A percentile compares a stretch with the other conserved stretches of the same genome.
Evolutionary conservation across 2,888 invertebrate species (phyloP).

Genomic region (Caenorhabditis doughertyi): DNA sequence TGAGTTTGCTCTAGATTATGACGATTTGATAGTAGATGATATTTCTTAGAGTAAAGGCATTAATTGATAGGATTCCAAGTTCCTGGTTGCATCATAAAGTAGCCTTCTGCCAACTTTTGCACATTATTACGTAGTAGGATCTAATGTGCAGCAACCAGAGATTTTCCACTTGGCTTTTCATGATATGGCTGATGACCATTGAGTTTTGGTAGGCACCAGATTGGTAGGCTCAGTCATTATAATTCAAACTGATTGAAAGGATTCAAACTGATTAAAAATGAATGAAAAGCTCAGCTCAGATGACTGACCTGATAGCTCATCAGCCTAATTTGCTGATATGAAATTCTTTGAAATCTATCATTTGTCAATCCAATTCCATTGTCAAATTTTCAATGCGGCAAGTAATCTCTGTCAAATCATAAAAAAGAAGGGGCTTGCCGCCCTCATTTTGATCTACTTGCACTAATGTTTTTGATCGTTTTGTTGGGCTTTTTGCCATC

Average conservation of each 20-base stretch:
- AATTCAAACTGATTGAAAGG: neutral
- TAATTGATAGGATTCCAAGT: slow-evolving; percentile 16
- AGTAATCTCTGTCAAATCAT: slow-evolving; percentile 29
- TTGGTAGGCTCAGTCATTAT: neutral
- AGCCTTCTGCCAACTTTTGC: slow-evolving; percentile 20
- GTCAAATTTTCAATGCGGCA: slow-evolving; percentile 7
- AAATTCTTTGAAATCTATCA: slow-evolving; percentile 38
- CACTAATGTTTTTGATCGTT: slow-evolving; percentile 34
- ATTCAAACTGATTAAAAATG: neutral
- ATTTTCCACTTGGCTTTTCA: slow-evolving; percentile 53
- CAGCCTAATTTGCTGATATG: slow-evolving; percentile 21
- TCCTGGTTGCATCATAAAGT: slow-evolving; percentile 31
- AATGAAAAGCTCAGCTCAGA: slow-evolving; percentile 16
- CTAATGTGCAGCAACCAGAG: slow-evolving; percentile 44
- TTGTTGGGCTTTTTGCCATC: neutral
- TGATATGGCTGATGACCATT: slow-evolving; percentile 8
- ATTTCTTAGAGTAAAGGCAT: slow-evolving; percentile 8
- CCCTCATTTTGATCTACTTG: slow-evolving; percentile 38
- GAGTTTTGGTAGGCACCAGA: slow-evolving; percentile 35
- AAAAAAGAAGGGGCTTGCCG: neutral
- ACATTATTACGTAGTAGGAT: slow-evolving; percentile 49
- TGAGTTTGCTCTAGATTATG: slow-evolving; percentile 21
- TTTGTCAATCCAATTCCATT: slow-evolving; percentile 30
- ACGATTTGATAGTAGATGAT: slow-evolving; percentile 6
- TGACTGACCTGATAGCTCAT: slow-evolving; percentile 11